Evolutionary conservation across 92 coral and sea anemone species (phyloP), one percentile per base, ranked within the genome.

Genomic region (Epizoanthus rinbou): DNA sequence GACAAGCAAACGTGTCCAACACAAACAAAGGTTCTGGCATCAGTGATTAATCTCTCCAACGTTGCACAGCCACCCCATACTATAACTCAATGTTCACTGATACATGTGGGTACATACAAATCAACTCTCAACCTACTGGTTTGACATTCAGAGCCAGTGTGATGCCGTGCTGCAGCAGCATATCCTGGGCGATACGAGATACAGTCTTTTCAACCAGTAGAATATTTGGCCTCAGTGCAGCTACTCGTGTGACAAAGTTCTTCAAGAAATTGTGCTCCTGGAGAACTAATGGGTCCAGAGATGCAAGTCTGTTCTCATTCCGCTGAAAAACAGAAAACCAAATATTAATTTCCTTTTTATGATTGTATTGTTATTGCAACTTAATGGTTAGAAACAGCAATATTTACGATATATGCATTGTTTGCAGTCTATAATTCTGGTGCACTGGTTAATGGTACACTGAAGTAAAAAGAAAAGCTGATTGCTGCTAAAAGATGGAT

Each of bases 141-240:
- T 96, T 96, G 58, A 96, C 93, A 74, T 96, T 96, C 25, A 96
- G 89, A 5, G 92, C 98, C 2, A 96, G 90, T 18, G 99, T 91
- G 23, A 96, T 94, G 21, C 99, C 99, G 75, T 89, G 86, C 72
- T 87, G 73, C 8, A 96, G 75, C 76, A 96, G 84, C 98, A 94
- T 94, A 52, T 94, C 98, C 82, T 96, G 98, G 3, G 98, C 99
- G 50, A 96, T 79, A 11, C 99, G 91, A 15, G 99, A 94, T 57
- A 96, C 99, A 3, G 98, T 91, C 64, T 96, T 96, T 84, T 96
- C 99, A 24, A 96, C 99, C 85, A 96, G 64, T 66, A 96, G 79
- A 62, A 96, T 83, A 74, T 87, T 88, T 47, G 99, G 99, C 57
- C 93, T 76, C 41, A 96, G 39, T 50, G 95, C 85, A 9, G 91